Conservation (phyloP, 2,113 vertebrate species). For the Lophura nycthemera region DNA sequence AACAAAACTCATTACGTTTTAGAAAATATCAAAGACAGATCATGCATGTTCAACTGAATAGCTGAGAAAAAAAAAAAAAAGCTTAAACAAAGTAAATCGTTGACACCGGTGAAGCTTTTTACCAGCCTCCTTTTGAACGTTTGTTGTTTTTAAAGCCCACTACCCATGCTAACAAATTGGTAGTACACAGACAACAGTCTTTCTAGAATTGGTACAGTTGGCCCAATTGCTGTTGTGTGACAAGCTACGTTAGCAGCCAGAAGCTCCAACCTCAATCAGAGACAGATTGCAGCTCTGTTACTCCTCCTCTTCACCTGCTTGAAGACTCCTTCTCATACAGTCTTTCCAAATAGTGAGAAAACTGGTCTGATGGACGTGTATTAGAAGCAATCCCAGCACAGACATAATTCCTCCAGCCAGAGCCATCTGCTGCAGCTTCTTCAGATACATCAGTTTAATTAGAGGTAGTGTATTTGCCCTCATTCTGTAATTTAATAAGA, state of each 20-base stretch:
- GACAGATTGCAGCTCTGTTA: neutral
- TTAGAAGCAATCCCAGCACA: neutral
- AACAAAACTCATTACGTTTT: neutral
- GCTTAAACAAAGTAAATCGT: neutral
- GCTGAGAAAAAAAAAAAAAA: neutral
- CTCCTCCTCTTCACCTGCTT: neutral
- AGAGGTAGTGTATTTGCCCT: neutral
- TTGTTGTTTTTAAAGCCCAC: neutral
- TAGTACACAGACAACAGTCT: neutral
- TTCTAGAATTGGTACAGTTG: neutral
- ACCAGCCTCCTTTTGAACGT: neutral
- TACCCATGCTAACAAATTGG: neutral
- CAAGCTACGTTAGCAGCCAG: neutral
- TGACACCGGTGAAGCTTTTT: neutral
- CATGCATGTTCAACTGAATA: neutral
- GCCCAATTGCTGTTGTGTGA: neutral
- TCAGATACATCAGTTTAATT: neutral
- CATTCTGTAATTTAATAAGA: neutral
- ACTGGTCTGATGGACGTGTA: neutral
- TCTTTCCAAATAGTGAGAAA: neutral
- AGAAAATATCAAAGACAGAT: neutral
- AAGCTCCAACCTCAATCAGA: neutral
- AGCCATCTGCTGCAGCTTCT: conserved; percentile 28
- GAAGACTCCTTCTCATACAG: neutral
- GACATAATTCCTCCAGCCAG: neutral